Evolutionary conservation across 2,797 vertebrate species (phyloP), one percentile per base, ranked within the genome.

Genomic region (Macrochelys suwanniensis): DNA sequence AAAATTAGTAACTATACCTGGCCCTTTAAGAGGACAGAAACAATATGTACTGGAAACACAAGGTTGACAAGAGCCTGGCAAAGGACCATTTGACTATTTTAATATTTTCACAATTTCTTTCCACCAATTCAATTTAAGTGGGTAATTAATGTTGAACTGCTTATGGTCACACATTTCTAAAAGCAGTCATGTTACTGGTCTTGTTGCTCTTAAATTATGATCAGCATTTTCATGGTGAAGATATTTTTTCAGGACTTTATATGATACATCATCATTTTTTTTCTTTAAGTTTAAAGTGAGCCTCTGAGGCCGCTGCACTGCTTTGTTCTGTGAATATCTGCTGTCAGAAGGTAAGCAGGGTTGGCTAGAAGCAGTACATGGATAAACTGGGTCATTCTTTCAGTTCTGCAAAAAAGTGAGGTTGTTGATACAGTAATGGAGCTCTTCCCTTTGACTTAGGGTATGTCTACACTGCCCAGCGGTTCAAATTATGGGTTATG

Each of bases 371-470:
- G 89, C 51, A 53, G 78, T 31, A 87, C 21, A 13, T 65, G 11
- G 5, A 5, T 51, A 71, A 54, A 28, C 0, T 0, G 2, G 12
- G 11, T 68, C 10, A 25, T 26, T 80, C 47, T 21, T 59, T 84
- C 28, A 3, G 23, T 80, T 87, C n/a, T 0, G 2, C 4, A 1
- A 23, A 0, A 0, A 0, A 2, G 2, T 1, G 1, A 1, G 57
- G 1, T 28, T 82, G 84, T 15, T 2, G 82, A 3, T 31, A 89
- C 1, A 0, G 4, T n/a, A 54, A n/a, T 0, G 0, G 6, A 0
- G 85, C 37, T 37, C 74, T 28, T 80, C 50, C n/a, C 15, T 83
- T 6, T 47, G 49, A 11, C 23, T 21, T 37, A 65, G 57, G 57
- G 26, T 28, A 26, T 31, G 26, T 59, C 12, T 59, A 59, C 57